phyloP scores from a whole-genome alignment of 2,888 invertebrate species.

The Aporophyla nigra region DNA sequence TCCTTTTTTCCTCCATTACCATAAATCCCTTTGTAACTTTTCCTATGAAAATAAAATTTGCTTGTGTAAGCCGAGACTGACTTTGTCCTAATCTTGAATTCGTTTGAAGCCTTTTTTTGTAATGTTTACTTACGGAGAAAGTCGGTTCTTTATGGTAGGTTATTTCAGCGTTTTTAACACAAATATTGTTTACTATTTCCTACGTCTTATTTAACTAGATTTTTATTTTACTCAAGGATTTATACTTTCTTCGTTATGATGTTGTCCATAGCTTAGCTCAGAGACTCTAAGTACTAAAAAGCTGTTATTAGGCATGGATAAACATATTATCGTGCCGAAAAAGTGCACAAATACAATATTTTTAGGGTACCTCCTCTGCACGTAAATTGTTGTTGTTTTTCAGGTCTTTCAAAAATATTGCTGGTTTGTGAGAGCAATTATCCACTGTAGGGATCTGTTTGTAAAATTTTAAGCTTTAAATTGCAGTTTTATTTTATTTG shows the following conservation, averaged over 20 bases:
- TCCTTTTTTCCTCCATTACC: constrained; percentile 31
- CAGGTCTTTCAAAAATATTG: too few relatives aligned
- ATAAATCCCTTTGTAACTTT: constrained; percentile 35
- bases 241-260: not conserved
- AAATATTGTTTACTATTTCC: not conserved
- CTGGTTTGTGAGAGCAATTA: too few relatives aligned
- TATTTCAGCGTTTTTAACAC: not conserved
- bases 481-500: too few relatives aligned
- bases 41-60: constrained; percentile 47
- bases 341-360: too few relatives aligned
- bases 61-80: constrained; percentile 40
- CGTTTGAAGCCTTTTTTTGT: constrained; percentile 34
- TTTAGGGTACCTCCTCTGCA: too few relatives aligned
- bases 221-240: not conserved
- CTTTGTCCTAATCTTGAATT: constrained; percentile 42
- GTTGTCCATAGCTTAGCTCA: not conserved
- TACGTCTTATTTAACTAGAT: not conserved
- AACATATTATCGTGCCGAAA: too few relatives aligned
- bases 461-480: too few relatives aligned
- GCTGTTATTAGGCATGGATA: too few relatives aligned
- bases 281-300: too few relatives aligned
- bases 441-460: too few relatives aligned
- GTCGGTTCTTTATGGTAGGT: not conserved
- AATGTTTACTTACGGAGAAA: constrained; percentile 26
- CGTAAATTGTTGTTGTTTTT: too few relatives aligned